Evolutionary conservation across 2,888 invertebrate species (phyloP).

Genomic region (Campaea margaritaria): DNA sequence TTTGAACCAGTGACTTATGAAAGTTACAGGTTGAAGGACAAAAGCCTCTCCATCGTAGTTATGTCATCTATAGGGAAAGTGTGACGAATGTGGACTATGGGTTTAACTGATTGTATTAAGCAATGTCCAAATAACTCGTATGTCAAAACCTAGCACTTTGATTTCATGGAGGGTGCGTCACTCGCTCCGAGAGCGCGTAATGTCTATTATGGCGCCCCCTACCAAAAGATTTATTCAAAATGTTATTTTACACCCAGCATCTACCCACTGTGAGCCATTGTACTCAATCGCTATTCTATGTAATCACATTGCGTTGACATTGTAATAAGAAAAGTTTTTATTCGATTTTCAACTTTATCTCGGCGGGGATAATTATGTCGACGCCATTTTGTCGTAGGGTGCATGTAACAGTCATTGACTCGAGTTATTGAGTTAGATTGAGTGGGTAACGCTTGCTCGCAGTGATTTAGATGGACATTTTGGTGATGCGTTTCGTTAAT

Average conservation of each 20-base stretch:
- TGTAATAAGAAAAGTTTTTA: constrained; percentile 59
- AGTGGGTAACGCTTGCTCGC: constrained; percentile 61
- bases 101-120: too few relatives aligned
- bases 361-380: constrained; percentile 50
- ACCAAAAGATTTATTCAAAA: constrained; percentile 84
- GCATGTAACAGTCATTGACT: constrained; percentile 69
- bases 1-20: too few relatives aligned
- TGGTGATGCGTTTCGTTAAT: constrained; percentile 26
- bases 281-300: constrained; percentile 66
- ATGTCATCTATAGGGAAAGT: too few relatives aligned
- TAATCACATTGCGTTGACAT: constrained; percentile 62
- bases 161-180: constrained; percentile 77
- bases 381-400: constrained; percentile 75
- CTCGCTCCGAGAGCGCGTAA: constrained; percentile 57
- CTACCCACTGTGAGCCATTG: constrained; percentile 57
- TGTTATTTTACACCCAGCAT: constrained; percentile 82
- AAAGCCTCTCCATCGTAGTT: too few relatives aligned
- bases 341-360: constrained; percentile 58
- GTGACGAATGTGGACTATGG: too few relatives aligned
- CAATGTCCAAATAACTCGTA: constrained; percentile 55
- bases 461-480: constrained; percentile 43
- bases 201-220: constrained; percentile 79
- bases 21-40: too few relatives aligned
- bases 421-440: constrained; percentile 68
- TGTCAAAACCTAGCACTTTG: constrained; percentile 58